Base-by-base conservation (phyloP, 2,888 invertebrate species). In the Luffia ferchaultella region DNA sequence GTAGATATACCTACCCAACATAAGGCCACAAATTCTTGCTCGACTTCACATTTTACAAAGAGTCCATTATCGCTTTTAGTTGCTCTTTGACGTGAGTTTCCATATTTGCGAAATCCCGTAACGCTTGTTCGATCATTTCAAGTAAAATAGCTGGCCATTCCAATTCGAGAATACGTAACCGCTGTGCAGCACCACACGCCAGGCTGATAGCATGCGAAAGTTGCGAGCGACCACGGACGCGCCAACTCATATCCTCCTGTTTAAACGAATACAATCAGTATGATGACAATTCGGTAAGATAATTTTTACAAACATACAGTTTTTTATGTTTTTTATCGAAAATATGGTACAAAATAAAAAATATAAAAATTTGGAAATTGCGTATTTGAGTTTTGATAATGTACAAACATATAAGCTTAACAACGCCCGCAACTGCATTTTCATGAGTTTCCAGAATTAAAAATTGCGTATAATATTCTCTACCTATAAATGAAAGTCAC, bases 51-150 rank as follows among this genome's bases (percentile, higher is more conserved):
- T 18, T 7, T 58, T 63, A 75, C 60, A 73, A 59, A 16, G 71
- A 64, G 56, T 84, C 80, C 61, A 72, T 76, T 57, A 88, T 71
- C 71, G 85, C 74, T 60, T 82, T 79, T 72, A 89, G 84, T 68
- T 87, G 86, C 53, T 85, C 86, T 67, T 93, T 92, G 74, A 93
- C 90, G 67, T 95, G 95, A 51, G 86, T 76, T 65, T 93, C 91
- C 83, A 94, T 86, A 59, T 94, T 88, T n/a, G 91, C 87, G 65
- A 92, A 95, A 70, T 95, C 95, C 53, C 87, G 83, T 53, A 95
- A 76, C 15, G 93, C 91, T 58, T 92, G 90, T 61, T 90, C 88
- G 55, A 95, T 88, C 71, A 93, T 88, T 64, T 93, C 92, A 45
- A 89, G 82, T 58, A 95, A 82, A 62, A 95, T 88, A 49, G 84